Evolutionary conservation across 2,113 vertebrate species (phyloP).

Genomic region (Psilopogon haemacephalus): DNA sequence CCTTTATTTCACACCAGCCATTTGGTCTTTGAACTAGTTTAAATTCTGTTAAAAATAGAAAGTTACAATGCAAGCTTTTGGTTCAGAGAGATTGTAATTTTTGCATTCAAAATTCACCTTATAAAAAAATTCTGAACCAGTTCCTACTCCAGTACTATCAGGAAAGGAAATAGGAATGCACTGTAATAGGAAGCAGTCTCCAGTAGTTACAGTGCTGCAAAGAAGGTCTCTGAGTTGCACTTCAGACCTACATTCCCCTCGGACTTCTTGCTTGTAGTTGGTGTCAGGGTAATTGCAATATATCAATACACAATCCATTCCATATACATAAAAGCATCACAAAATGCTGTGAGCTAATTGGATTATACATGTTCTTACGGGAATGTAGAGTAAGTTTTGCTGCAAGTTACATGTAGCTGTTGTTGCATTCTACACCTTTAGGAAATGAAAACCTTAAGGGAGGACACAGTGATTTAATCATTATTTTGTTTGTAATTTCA

Average conservation of each 20-base stretch:
- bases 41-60: slow-evolving; percentile 1
- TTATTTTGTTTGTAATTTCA: background rate
- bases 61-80: background rate
- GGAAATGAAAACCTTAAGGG: background rate
- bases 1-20: background rate
- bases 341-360: background rate
- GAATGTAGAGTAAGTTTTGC: background rate
- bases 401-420: background rate
- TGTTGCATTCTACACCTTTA: background rate
- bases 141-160: background rate
- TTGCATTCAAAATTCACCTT: background rate
- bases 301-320: background rate
- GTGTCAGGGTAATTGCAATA: background rate
- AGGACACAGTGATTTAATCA: background rate
- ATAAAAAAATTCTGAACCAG: background rate
- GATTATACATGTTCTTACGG: background rate
- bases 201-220: background rate
- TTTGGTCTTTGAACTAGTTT: background rate
- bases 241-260: background rate
- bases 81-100: background rate
- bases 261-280: background rate
- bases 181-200: background rate
- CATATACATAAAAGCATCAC: background rate
- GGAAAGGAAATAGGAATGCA: background rate
- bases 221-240: background rate